Conservation (phyloP, 2,888 invertebrate species). For the Apamea epomidion region DNA sequence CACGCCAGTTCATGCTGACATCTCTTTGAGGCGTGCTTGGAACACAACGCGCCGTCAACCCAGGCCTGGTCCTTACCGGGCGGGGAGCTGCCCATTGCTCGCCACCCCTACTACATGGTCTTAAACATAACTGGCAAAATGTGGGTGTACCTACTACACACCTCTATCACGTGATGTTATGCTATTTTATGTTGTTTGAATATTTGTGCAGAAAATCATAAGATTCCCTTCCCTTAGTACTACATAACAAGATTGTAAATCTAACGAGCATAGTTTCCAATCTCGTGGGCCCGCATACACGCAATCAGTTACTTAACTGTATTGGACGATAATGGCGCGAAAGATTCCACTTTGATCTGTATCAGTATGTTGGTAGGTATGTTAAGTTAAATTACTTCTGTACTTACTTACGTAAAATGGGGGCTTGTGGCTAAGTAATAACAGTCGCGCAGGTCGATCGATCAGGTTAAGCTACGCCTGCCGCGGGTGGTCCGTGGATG, state of each 20-base stretch:
- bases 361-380: slow-evolving; percentile 15
- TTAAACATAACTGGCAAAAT: too few species aligned
- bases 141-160: background rate
- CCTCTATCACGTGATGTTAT: background rate
- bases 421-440: too few species aligned
- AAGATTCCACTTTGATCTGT: slow-evolving; percentile 40
- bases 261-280: slow-evolving; percentile 26
- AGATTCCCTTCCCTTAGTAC: background rate
- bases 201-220: background rate
- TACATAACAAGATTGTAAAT: slow-evolving; percentile 14
- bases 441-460: too few species aligned
- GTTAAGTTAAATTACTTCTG: background rate
- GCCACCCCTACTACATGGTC: too few species aligned
- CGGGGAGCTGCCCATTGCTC: too few species aligned
- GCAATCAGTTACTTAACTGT: slow-evolving; percentile 37
- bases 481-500: too few species aligned
- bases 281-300: slow-evolving; percentile 48
- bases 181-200: background rate
- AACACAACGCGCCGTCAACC: too few species aligned
- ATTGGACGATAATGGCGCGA: slow-evolving; percentile 28
- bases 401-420: background rate
- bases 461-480: too few species aligned
- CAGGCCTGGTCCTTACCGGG: too few species aligned
- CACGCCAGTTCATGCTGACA: too few species aligned
- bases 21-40: too few species aligned